These are phyloP conservation scores for Rhodeus uyekii DNA, from an alignment of 2,797 vertebrate genomes.

Conservation along the genomic window DNA sequence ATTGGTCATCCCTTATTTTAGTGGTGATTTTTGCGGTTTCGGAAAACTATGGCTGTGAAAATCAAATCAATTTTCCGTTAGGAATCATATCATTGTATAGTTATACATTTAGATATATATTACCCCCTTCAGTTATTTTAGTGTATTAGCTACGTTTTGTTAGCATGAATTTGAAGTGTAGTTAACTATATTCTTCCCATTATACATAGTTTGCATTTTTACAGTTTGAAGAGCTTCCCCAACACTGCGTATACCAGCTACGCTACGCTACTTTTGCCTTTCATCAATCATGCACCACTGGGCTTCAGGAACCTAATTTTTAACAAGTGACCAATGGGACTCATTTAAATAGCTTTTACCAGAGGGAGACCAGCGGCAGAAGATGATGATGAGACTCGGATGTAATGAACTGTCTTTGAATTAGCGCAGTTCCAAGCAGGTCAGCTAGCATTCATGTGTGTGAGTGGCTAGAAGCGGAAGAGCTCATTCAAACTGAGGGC, in stretches of 20 bases:
- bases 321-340: conserved; percentile 50
- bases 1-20: neutral
- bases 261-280: conserved; percentile 16
- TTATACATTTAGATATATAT: neutral
- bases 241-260: neutral
- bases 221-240: neutral
- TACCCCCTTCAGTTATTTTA: neutral
- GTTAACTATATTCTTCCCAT: neutral
- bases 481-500: neutral
- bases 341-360: conserved; percentile 54
- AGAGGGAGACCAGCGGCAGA: conserved; percentile 41
- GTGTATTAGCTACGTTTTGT: neutral
- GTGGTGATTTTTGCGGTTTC: no score
- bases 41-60: neutral
- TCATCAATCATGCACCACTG: conserved; percentile 38
- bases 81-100: neutral
- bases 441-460: conserved; percentile 32
- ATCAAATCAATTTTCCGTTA: no score
- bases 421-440: conserved; percentile 39
- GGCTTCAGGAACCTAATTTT: conserved; percentile 49
- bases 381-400: conserved; percentile 49
- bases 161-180: neutral
- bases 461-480: conserved; percentile 17
- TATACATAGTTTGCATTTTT: neutral
- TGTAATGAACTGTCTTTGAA: conserved; percentile 48